Base-by-base conservation (phyloP, 2,888 invertebrate species). In the Eupithecia centaureata region DNA sequence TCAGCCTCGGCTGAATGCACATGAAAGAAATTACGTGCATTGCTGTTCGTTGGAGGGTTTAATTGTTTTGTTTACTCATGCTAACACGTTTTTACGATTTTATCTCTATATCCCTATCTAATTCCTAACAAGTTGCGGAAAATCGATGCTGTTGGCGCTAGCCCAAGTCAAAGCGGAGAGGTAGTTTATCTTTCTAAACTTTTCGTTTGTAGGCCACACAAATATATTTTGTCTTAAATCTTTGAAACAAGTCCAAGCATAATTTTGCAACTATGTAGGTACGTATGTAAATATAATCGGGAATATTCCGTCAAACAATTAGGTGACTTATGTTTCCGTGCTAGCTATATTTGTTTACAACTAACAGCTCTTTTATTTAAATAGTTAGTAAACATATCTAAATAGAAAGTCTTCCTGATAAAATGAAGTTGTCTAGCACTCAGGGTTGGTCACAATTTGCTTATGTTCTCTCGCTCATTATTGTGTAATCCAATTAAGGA, bases 131-230 rank as follows among this genome's bases (percentile, higher is more conserved):
- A 67, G 68, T 70, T 62, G 68, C 68, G 63, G 70, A 78, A 82
- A 82, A 84, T 84, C 83, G 77, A 85, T 84, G 74, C 42, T 22
- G 74, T 80, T 85, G 84, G 84, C 85, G 61, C 73, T 63, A 73
- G 62, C 72, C 83, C 82, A 84, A 82, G 66, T 74, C 61, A 64
- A 63, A 63, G 38, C 62, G 52, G 52, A 52, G 54, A 65, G 33
- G 61, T 67, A 67, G 65, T 70, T 65, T 63, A 64, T 70, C 65
- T 61, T 30, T 65, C 63, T 66, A 58, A 63, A 51, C 57, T 61
- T 61, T 52, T 58, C 54, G 63, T 27, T 61, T 70, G 63, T 68
- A 30, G 57, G 61, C 52, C 57, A 68, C 56, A 56, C 57, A 22
- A 57, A 61, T 62, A 32, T 38, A 51, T 58, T 52, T 33, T 51